These are phyloP conservation scores for Heliconius melpomene DNA, from an alignment of 1,140 invertebrate species.

Conservation along the genomic window DNA sequence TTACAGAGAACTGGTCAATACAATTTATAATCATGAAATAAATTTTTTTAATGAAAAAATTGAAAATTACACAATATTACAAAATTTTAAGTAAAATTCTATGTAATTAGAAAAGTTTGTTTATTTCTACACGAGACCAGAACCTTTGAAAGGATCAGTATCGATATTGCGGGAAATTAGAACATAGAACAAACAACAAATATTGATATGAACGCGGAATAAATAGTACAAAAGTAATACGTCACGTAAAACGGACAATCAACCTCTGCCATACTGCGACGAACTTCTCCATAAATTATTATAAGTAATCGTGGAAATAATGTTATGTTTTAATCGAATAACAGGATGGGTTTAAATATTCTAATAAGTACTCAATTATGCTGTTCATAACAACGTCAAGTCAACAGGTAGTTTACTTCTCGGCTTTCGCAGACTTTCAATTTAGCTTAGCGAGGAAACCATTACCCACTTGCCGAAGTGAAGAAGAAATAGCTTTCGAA, in stretches of 20 bases:
- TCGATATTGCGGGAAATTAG: not conserved
- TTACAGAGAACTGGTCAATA: too few relatives aligned
- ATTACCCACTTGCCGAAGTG: too few relatives aligned
- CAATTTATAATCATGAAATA: not conserved
- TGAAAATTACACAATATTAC: not conserved
- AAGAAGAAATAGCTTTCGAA: not conserved
- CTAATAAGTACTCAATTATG: not conserved
- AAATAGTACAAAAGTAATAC: not conserved
- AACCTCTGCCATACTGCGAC: not conserved
- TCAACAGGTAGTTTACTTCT: not conserved
- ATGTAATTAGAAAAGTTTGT: not conserved
- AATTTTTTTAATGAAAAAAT: not conserved
- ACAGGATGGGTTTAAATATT: not conserved
- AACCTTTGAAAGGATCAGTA: not conserved
- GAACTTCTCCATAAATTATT: not conserved
- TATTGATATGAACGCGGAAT: not conserved
- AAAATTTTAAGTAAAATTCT: not conserved
- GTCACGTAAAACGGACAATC: not conserved
- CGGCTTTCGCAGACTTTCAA: constrained; percentile 18
- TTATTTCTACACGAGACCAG: not conserved
- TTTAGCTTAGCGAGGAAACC: not conserved
- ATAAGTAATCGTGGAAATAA: not conserved
- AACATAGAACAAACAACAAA: not conserved
- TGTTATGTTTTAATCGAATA: not conserved
- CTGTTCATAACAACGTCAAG: not conserved